A percentile compares a stretch with the other conserved stretches of the same genome.
Conservation (phyloP, 2,113 vertebrate genomes). For the Crotophaga sulcirostris region DNA sequence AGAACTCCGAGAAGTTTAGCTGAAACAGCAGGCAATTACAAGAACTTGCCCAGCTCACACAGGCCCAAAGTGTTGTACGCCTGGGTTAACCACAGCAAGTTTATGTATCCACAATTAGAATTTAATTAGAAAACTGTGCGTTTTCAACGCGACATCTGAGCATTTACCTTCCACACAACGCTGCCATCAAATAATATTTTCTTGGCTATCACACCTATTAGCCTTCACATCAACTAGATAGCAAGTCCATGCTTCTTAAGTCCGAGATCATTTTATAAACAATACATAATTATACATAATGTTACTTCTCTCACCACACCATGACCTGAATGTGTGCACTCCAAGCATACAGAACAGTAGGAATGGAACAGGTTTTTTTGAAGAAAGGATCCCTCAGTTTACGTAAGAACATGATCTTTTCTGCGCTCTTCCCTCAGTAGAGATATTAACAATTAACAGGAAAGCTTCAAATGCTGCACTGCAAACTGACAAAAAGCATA, state of each 20-base stretch:
- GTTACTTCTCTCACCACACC: accelerated
- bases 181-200: neutral
- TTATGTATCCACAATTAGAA: neutral
- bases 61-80: accelerated
- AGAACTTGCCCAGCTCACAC: neutral
- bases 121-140: neutral
- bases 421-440: neutral
- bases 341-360: neutral
- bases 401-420: neutral
- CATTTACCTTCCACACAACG: neutral
- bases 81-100: neutral
- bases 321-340: neutral
- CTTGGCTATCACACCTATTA: neutral
- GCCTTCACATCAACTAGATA: neutral
- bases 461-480: neutral
- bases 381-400: neutral
- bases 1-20: neutral
- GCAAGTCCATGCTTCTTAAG: neutral
- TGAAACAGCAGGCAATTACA: neutral
- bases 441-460: neutral
- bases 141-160: neutral
- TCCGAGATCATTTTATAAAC: neutral
- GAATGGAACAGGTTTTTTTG: neutral
- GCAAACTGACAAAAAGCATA: neutral
- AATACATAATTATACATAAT: neutral